Conservation (phyloP, 2,797 vertebrate genomes). For the Xiphorhynchus erythropygius region DNA sequence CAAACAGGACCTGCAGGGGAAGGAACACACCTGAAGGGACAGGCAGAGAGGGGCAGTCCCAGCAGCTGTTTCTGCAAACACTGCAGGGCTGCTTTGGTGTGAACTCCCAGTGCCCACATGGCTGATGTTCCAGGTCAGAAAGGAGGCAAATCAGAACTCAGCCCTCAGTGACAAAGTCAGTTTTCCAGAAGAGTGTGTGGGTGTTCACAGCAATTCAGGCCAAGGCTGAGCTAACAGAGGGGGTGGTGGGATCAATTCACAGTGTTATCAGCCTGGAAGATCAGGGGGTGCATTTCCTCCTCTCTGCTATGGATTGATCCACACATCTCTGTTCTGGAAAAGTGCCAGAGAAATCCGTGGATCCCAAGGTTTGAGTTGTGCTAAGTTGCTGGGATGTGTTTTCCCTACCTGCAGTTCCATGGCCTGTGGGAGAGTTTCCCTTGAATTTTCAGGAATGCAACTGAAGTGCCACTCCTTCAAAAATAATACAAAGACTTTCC, state of each 20-base stretch:
- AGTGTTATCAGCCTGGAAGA: neutral
- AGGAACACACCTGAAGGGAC: neutral
- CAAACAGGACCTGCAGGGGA: neutral
- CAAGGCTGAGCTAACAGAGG: neutral
- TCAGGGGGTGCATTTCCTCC: neutral
- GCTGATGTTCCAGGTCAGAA: neutral
- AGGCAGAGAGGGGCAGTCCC: neutral
- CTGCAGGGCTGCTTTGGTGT: neutral
- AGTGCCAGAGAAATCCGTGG: neutral
- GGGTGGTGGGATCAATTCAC: fast-evolving
- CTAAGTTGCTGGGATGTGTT: neutral
- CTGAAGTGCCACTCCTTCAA: neutral
- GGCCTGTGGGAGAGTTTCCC: neutral
- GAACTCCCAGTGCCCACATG: neutral
- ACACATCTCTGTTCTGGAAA: neutral
- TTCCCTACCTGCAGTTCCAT: neutral
- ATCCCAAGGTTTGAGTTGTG: neutral
- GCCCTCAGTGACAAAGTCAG: neutral
- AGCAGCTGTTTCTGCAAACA: neutral
- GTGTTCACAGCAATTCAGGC: neutral
- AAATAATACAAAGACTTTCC: neutral
- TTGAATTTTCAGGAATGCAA: neutral
- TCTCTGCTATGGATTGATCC: neutral
- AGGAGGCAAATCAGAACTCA: neutral
- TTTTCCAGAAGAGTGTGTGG: neutral